These are phyloP conservation scores for Patella pellucida DNA, from an alignment of 2,888 invertebrate species.

Conservation along the genomic window DNA sequence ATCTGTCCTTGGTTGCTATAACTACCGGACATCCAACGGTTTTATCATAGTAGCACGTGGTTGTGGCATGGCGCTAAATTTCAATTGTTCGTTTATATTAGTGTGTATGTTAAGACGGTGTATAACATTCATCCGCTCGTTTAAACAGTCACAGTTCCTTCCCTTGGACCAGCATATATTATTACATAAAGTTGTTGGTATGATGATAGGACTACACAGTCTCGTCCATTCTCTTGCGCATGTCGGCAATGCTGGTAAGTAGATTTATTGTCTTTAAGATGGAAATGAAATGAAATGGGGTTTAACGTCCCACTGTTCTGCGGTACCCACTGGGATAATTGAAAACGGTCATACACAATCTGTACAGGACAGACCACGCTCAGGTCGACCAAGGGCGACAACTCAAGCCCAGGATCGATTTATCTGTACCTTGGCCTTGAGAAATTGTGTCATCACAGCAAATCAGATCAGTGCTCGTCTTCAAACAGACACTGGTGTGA, in stretches of 20 bases:
- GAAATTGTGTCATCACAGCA: too few species aligned
- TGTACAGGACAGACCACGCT: too few species aligned
- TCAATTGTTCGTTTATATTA: conserved; percentile 89
- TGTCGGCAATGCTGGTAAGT: conserved; percentile 85
- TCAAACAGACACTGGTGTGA: too few species aligned
- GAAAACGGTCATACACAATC: too few species aligned
- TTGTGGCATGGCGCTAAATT: conserved; percentile 89
- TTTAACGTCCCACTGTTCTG: too few species aligned
- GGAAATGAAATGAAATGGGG: too few species aligned
- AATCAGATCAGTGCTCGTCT: too few species aligned
- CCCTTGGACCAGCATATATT: conserved; percentile 94
- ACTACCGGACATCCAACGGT: conserved; percentile 44
- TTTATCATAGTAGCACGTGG: conserved; percentile 86
- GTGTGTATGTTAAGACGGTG: conserved; percentile 90
- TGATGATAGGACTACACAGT: conserved; percentile 82
- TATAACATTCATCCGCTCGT: conserved; percentile 86
- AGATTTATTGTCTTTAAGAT: too few species aligned
- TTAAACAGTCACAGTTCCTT: conserved; percentile 82
- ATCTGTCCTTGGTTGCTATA: conserved; percentile 73
- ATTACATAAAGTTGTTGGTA: conserved; percentile 91
- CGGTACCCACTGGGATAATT: too few species aligned
- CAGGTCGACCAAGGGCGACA: too few species aligned
- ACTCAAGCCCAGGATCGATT: too few species aligned
- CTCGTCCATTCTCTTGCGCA: conserved; percentile 88
- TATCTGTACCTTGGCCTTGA: too few species aligned